These are phyloP conservation scores for Sinella curviseta DNA, from an alignment of 1,140 invertebrate species.

Conservation along the genomic window DNA sequence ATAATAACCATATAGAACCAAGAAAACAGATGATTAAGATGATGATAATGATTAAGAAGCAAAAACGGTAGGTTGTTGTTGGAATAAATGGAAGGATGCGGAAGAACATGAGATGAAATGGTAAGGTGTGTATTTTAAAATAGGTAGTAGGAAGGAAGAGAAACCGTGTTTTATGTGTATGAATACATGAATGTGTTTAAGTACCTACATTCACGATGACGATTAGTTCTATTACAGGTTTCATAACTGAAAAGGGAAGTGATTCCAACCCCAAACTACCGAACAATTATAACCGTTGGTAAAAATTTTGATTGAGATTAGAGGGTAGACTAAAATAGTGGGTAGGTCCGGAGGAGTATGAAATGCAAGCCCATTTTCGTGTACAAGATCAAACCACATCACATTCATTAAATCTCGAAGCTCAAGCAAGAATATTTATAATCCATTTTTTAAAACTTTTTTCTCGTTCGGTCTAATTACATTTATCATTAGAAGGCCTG, in stretches of 20 bases:
- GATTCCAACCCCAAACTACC: constrained; percentile 23
- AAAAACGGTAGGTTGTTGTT: neutral
- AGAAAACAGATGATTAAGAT: neutral
- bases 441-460: neutral
- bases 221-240: neutral
- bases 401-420: neutral
- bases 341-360: neutral
- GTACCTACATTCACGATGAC: neutral
- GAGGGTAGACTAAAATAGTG: neutral
- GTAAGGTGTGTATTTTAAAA: no score
- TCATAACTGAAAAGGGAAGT: constrained; percentile 5
- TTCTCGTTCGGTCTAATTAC: constrained; percentile 13
- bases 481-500: constrained; percentile 21
- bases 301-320: constrained; percentile 23
- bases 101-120: no score
- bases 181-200: neutral
- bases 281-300: constrained; percentile 20
- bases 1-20: neutral
- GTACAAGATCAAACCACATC: neutral
- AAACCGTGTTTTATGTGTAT: no score
- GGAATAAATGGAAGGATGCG: no score
- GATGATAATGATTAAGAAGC: neutral
- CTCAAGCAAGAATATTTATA: no score
- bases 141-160: no score
- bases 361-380: neutral